Evolutionary conservation across 2,888 invertebrate species (phyloP), one percentile per base, ranked within the genome.

Genomic region (Nesidiocoris tenuis): DNA sequence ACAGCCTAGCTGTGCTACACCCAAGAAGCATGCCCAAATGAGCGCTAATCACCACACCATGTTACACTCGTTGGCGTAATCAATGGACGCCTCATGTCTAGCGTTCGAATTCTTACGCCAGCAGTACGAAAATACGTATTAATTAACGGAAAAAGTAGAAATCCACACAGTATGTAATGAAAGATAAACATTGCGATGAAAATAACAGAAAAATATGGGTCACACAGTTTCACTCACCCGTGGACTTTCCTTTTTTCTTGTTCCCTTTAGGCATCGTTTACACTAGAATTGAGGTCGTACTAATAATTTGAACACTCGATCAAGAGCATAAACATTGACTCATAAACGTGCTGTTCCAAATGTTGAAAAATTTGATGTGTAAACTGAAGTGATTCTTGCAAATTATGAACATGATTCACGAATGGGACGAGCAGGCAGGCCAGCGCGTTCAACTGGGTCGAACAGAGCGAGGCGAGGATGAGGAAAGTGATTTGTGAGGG

Each of bases 241-340:
- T 89, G 85, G 87, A 88, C 87, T 90, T 90, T 86, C 89, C 25
- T 68, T 75, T 75, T 87, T 88, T 90, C 86, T 89, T 88, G 86
- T 89, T 89, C 85, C 90, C 89, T 88, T 90, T 91, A 85, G 91
- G 91, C 91, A 91, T 91, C 21, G 83, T 89, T 79, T 80, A 84
- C 82, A 78, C 79, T 81, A 76, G 77, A 79, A 72, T 61, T 76
- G 57, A 65, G 74, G 77, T 68, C 77, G 74, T 67, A 61, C 77
- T 75, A 75, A 19, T 84, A 84, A 85, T 86, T 84, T 84, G 84
- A 85, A 86, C 86, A 87, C 87, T 87, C 86, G 87, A 91, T 91
- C 91, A 91, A 90, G 91, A 91, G 84, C 90, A 90, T 87, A 89
- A 88, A 90, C 88, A 89, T 88, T 90, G 90, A 83, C 87, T 85